Evolutionary conservation across 2,888 invertebrate species (phyloP).

Genomic region (Tolmerus cingulatus): DNA sequence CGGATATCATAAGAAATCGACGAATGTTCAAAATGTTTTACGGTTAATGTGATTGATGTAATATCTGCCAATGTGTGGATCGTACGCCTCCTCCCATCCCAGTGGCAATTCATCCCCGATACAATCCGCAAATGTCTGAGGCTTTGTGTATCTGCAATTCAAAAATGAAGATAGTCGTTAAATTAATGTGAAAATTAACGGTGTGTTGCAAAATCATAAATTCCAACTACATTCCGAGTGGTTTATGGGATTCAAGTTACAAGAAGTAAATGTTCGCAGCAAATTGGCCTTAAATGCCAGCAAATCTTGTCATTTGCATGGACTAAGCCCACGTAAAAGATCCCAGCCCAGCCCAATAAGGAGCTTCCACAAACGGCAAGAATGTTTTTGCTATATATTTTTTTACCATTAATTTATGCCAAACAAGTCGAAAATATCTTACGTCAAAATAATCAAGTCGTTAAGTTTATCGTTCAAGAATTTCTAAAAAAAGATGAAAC

Average conservation of each 20-base stretch:
- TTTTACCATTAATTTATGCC: slow-evolving; percentile 21
- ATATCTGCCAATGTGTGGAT: slow-evolving; percentile 93
- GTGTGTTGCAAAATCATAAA: neutral
- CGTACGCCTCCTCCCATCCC: slow-evolving; percentile 97
- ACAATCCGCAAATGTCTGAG: slow-evolving; percentile 96
- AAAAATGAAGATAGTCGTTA: neutral
- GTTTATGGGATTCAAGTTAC: neutral
- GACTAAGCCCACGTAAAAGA: neutral
- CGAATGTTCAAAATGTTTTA: slow-evolving; percentile 67
- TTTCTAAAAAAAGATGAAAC: slow-evolving; percentile 16
- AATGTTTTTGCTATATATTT: neutral
- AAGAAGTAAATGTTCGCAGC: neutral
- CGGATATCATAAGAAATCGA: neutral
- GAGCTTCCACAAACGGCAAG: neutral
- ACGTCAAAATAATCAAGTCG: slow-evolving; percentile 22
- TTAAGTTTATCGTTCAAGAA: slow-evolving; percentile 19
- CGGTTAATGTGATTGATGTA: slow-evolving; percentile 97
- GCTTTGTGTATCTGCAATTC: slow-evolving; percentile 91
- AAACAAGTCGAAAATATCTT: slow-evolving; percentile 26
- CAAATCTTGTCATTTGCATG: neutral
- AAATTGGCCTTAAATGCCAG: neutral
- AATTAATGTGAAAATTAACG: neutral
- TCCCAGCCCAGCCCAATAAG: slow-evolving; percentile 16
- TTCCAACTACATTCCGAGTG: neutral
- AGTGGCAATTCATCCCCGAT: slow-evolving; percentile 96